Conservation (phyloP, 2,888 invertebrate species). For the Orthosia gothica region DNA sequence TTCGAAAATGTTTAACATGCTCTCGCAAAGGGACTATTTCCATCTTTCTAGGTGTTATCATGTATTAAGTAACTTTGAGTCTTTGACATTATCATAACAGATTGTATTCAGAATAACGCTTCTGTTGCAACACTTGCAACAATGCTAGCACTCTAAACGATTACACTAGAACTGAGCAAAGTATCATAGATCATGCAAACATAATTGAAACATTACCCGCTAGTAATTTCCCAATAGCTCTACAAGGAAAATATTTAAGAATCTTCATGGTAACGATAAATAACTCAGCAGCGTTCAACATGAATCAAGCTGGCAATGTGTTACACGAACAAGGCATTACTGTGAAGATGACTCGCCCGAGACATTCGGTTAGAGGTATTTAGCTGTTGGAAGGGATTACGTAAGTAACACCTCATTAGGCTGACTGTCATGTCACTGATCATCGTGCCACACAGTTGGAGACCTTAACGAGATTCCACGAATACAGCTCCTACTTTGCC, state of each 20-base stretch:
- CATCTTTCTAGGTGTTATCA: not conserved
- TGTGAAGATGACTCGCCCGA: conserved; percentile 34
- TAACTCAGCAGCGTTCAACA: conserved; percentile 40
- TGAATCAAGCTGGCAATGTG: conserved; percentile 33
- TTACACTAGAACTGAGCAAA: conserved; percentile 7
- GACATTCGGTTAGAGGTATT: conserved; percentile 42
- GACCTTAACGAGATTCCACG: conserved; percentile 34
- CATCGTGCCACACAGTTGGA: conserved; percentile 33
- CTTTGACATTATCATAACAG: conserved; percentile 1
- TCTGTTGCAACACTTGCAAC: not conserved
- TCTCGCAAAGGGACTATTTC: not conserved
- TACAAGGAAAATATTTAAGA: conserved; percentile 18
- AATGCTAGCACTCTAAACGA: not conserved
- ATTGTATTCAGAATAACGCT: not conserved
- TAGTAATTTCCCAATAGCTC: conserved; percentile 28
- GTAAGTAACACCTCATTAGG: conserved; percentile 58
- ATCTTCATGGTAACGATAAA: conserved; percentile 34
- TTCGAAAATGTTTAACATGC: not conserved
- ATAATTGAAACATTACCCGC: conserved; percentile 23
- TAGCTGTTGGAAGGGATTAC: conserved; percentile 51
- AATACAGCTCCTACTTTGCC: conserved; percentile 10
- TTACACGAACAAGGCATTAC: conserved; percentile 35
- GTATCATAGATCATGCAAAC: conserved; percentile 15
- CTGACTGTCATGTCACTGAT: conserved; percentile 53
- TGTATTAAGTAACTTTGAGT: not conserved